phyloP scores from a whole-genome alignment of 2,113 vertebrate genomes.

The Herpailurus yagouaroundi region DNA sequence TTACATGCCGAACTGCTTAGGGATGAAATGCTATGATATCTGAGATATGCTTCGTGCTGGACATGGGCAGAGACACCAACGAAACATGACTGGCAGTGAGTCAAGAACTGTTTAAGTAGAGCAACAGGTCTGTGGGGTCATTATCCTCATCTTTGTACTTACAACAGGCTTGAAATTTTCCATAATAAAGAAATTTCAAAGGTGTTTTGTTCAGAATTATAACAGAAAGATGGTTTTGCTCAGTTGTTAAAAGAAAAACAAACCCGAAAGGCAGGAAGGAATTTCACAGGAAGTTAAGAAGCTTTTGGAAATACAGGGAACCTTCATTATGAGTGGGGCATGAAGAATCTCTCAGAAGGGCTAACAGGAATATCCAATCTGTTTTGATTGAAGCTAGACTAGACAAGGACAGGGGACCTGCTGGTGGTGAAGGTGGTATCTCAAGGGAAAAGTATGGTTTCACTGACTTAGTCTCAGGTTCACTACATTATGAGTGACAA shows the following conservation, averaged over 20 bases:
- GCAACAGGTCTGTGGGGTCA: not conserved
- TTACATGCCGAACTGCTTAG: not conserved
- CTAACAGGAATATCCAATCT: not conserved
- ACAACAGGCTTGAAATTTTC: not conserved
- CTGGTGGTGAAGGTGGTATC: not conserved
- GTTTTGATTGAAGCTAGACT: not conserved
- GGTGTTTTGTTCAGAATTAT: not conserved
- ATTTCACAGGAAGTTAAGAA: not conserved
- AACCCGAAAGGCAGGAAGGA: not conserved
- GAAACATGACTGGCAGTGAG: not conserved
- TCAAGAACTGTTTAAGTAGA: not conserved
- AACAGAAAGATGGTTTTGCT: not conserved
- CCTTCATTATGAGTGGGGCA: not conserved
- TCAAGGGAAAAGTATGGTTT: not conserved
- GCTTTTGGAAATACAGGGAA: not conserved
- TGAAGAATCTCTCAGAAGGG: not conserved
- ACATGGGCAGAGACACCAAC: not conserved
- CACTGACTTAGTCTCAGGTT: not conserved
- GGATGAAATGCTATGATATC: not conserved
- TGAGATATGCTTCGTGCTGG: not conserved
- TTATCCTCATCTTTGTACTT: not conserved
- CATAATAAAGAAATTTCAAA: not conserved
- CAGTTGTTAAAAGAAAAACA: conserved; percentile 5
- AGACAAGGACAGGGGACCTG: not conserved
- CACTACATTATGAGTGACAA: not conserved